Conservation (phyloP, 30 jellyfish, hydroid and myxozoan species). For the Hydractinia echinata region DNA sequence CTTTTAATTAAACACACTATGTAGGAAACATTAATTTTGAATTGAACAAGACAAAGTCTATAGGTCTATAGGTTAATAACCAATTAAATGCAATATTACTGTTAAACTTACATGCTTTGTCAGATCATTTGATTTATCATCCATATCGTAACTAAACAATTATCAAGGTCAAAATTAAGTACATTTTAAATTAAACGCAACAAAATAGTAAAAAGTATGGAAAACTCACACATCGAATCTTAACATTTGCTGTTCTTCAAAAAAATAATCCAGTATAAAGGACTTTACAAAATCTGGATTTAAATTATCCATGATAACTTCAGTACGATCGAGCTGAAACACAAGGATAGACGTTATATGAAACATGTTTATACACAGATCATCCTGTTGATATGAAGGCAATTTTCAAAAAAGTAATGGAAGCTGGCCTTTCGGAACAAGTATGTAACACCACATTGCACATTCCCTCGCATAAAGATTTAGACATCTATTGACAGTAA, state of each 20-base stretch:
- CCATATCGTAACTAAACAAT: too few species aligned
- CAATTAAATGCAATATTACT: too few species aligned
- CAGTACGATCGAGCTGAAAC: constrained; percentile 76
- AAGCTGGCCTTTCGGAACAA: not conserved
- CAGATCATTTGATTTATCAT: too few species aligned
- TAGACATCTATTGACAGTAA: not conserved
- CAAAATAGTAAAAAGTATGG: not conserved
- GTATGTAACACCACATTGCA: not conserved
- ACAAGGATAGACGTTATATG: not conserved
- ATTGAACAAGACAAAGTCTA: too few species aligned
- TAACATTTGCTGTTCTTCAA: constrained; percentile 73
- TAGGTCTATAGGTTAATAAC: too few species aligned
- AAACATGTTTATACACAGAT: not conserved
- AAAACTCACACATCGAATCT: constrained; percentile 76
- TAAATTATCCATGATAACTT: constrained; percentile 59
- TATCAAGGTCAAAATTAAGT: not conserved
- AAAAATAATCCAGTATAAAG: constrained; percentile 67
- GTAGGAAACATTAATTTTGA: too few species aligned
- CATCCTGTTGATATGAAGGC: not conserved
- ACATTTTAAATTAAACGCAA: not conserved
- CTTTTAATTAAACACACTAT: too few species aligned
- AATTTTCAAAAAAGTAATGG: not conserved
- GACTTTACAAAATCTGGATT: constrained; percentile 89
- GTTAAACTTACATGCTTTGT: too few species aligned
- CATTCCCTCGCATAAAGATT: not conserved